Conservation (phyloP, 2,888 invertebrate species). For the Parnassius glacialis region DNA sequence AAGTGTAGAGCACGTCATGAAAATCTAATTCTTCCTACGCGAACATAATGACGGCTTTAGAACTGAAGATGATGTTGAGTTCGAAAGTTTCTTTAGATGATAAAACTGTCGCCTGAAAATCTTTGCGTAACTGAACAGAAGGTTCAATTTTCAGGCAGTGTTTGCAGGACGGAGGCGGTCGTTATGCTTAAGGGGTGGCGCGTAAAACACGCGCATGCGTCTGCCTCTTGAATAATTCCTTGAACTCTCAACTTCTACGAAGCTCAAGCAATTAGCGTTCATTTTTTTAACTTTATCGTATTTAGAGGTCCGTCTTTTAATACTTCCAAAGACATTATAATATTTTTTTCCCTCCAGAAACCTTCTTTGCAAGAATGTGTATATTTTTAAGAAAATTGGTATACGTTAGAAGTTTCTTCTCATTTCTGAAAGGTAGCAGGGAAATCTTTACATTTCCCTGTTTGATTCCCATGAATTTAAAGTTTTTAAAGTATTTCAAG, state of each 20-base stretch:
- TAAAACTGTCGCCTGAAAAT: constrained; percentile 42
- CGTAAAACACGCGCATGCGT: constrained; percentile 78
- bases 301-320: not conserved
- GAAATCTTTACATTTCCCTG: no score
- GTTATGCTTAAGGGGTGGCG: constrained; percentile 79
- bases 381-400: no score
- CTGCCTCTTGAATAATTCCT: constrained; percentile 59
- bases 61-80: constrained; percentile 63
- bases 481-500: no score
- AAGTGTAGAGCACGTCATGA: constrained; percentile 59
- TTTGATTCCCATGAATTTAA: no score
- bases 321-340: not conserved
- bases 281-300: constrained; percentile 11
- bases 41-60: constrained; percentile 76
- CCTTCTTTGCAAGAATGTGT: no score
- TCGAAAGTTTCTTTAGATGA: constrained; percentile 59
- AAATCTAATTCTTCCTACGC: constrained; percentile 72
- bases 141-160: constrained; percentile 66
- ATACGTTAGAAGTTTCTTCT: no score
- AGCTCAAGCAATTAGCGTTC: constrained; percentile 39
- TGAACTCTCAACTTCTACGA: constrained; percentile 58
- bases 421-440: no score
- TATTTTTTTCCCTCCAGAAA: no score
- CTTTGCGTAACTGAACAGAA: constrained; percentile 58
- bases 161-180: constrained; percentile 70